Evolutionary conservation across 2,888 invertebrate genomes (phyloP).

Genomic region (Synanthedon andrenaeformis): DNA sequence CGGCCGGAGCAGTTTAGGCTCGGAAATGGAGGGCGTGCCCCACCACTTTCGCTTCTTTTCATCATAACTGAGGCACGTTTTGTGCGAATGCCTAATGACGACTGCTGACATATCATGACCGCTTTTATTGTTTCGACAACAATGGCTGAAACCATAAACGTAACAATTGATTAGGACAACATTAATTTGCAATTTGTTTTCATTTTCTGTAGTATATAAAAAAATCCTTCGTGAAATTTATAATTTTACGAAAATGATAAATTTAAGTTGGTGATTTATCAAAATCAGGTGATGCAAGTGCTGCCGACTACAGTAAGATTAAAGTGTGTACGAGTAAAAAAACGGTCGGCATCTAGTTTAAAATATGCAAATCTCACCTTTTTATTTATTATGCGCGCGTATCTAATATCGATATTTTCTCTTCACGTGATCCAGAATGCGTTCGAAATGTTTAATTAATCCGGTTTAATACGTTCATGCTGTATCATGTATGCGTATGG

Average conservation of each 20-base stretch:
- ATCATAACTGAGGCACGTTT: slow-evolving; percentile 32
- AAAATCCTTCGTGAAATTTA: too few species aligned
- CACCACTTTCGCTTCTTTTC: slow-evolving; percentile 29
- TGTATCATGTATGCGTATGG: slow-evolving; percentile 58
- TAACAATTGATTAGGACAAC: neutral
- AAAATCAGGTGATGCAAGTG: too few species aligned
- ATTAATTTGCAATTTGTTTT: neutral
- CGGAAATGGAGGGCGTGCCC: slow-evolving; percentile 58
- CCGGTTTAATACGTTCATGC: slow-evolving; percentile 48
- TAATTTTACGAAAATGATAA: too few species aligned
- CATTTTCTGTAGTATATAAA: neutral
- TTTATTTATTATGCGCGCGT: too few species aligned
- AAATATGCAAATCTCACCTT: too few species aligned
- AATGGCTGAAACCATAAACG: neutral
- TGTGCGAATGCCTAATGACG: slow-evolving; percentile 25
- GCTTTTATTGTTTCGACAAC: slow-evolving; percentile 6
- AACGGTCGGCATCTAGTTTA: too few species aligned
- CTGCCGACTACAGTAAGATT: too few species aligned
- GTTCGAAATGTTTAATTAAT: slow-evolving; percentile 56
- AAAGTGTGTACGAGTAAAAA: too few species aligned
- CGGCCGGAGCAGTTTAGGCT: slow-evolving; percentile 54
- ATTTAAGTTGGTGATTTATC: too few species aligned
- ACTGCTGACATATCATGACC: slow-evolving; percentile 12
- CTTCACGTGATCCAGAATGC: slow-evolving; percentile 19
- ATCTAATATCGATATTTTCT: neutral